phyloP scores from a whole-genome alignment of 2,888 invertebrate genomes.

The Leptura quadrifasciata region DNA sequence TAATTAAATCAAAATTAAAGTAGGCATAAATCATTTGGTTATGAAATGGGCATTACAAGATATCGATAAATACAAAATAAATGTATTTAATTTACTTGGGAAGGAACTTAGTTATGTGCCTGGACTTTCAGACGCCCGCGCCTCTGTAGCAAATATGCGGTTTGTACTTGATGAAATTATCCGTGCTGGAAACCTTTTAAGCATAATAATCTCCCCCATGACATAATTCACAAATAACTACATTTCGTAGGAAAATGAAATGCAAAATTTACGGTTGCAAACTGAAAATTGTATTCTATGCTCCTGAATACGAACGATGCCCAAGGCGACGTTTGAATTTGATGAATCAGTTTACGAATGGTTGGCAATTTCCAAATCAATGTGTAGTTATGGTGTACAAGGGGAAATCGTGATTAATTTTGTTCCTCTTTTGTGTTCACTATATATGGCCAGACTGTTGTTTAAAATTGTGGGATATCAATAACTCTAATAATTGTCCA shows the following conservation, averaged over 20 bases:
- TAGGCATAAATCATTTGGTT: too few relatives aligned
- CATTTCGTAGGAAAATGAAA: background rate
- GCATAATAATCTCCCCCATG: constrained; percentile 11
- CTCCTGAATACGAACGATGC: background rate
- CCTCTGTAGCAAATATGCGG: background rate
- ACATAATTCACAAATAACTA: constrained; percentile 15
- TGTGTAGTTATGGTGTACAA: background rate
- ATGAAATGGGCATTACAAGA: too few relatives aligned
- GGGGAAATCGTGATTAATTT: too few relatives aligned
- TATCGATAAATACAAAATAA: too few relatives aligned
- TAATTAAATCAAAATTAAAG: too few relatives aligned
- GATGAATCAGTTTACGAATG: constrained; percentile 7
- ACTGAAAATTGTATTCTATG: background rate
- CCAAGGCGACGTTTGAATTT: background rate
- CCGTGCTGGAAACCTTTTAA: background rate
- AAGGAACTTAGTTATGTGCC: too few relatives aligned
- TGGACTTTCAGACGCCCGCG: background rate
- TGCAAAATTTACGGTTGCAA: background rate
- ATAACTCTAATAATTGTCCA: too few relatives aligned
- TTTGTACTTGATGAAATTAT: background rate
- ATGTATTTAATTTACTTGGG: too few relatives aligned
- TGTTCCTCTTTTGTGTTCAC: too few relatives aligned
- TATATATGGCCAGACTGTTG: too few relatives aligned
- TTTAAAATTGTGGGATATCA: too few relatives aligned
- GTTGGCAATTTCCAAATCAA: background rate